Evolutionary conservation across 2,113 vertebrate species (phyloP), one percentile per base, ranked within the genome.

Genomic region (Sceloporus undulatus): DNA sequence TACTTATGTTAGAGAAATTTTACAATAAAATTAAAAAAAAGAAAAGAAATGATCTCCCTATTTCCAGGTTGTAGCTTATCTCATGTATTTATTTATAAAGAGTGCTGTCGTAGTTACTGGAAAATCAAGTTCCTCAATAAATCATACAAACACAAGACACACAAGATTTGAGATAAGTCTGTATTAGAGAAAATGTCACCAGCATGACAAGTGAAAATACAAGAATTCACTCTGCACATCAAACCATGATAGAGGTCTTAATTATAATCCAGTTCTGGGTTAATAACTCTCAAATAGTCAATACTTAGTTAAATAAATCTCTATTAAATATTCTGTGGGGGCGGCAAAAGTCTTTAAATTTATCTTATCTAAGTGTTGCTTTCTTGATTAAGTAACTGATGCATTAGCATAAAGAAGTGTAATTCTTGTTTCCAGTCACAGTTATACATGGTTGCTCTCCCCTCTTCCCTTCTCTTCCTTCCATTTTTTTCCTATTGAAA

Each of bases 301-400:
- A 3, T 42, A 27, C 56, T 79, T 78, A 25, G 66, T 81, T 79
- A 86, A 90, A 66, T 87, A 80, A 87, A 23, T 52, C 82, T 71
- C 68, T 59, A 86, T 81, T 48, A 78, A 52, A 66, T 42, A 87
- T 76, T 52, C 75, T 77, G 68, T 27, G 74, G 29, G 10, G 68
- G 83, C 54, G 92, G 19, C 34, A 78, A 84, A n/a, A 88, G 13
- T 8, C 29, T 68, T 91, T 77, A 88, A 81, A 42, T 86, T 56
- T 73, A 81, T 56, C 38, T 56, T 38, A 27, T 82, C 90, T 74
- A 85, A 89, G 38, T 75, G 59, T 56, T 93, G 70, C 59, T 86
- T 85, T 87, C 80, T 89, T 68, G 85, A 68, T 54, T 84, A 70
- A 90, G 86, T 23, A n/a, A 90, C 87, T 80, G 68, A 86, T 90